Conservation (phyloP, 2,797 vertebrate species). For the Antrozous pallidus region DNA sequence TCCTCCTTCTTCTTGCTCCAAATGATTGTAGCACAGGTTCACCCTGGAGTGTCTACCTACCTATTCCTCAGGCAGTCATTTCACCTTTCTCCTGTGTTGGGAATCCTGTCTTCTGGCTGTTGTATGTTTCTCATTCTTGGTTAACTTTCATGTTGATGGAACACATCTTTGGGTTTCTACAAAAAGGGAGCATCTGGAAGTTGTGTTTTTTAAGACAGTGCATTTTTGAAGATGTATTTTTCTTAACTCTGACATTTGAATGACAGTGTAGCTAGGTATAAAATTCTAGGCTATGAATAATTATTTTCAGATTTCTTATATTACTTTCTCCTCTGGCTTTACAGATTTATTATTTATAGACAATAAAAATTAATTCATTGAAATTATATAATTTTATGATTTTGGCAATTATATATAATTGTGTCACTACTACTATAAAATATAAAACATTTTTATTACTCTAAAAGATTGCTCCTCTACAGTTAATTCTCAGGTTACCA, state of each 20-base stretch:
- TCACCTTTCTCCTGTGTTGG: background rate
- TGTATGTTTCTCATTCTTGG: background rate
- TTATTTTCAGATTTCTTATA: background rate
- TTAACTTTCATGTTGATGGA: background rate
- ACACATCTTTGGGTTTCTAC: background rate
- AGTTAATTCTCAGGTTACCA: background rate
- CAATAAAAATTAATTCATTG: background rate
- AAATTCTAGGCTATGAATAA: background rate
- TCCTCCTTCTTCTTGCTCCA: background rate
- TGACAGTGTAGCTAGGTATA: constrained; percentile 42
- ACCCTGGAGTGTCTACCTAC: background rate
- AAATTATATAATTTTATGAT: background rate
- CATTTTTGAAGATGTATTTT: background rate
- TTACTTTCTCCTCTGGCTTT: background rate
- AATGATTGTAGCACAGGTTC: background rate
- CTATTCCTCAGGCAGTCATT: too few relatives aligned
- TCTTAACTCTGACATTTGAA: background rate
- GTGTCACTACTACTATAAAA: background rate
- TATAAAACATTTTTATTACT: background rate
- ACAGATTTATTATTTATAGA: background rate
- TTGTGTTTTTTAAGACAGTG: background rate
- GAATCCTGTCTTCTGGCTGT: background rate
- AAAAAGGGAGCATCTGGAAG: background rate
- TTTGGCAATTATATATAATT: background rate
- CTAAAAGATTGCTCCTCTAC: background rate